Conservation (phyloP, 2,797 vertebrate species). For the Microchirus variegatus region DNA sequence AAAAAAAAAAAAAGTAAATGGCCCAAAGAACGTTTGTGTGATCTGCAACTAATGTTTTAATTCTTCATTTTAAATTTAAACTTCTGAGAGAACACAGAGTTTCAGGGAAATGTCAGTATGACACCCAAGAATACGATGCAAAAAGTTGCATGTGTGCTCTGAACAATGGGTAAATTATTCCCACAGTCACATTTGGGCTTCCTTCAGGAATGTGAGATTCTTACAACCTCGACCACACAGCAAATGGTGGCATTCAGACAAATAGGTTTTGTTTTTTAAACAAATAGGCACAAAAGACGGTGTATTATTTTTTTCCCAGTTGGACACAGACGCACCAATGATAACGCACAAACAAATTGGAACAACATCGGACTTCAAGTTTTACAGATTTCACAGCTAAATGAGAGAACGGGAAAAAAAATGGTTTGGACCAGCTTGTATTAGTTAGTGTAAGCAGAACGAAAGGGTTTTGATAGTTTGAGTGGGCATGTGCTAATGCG, state of each 20-base stretch:
- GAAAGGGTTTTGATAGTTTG: slow-evolving; percentile 34
- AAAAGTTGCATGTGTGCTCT: slow-evolving; percentile 4
- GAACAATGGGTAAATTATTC: slow-evolving; percentile 53
- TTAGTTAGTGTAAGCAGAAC: slow-evolving; percentile 36
- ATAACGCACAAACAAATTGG: slow-evolving; percentile 5
- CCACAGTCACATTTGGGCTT: slow-evolving; percentile 44
- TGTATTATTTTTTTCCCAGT: slow-evolving; percentile 14
- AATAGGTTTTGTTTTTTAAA: slow-evolving; percentile 8
- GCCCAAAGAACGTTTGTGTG: background rate
- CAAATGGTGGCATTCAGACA: slow-evolving; percentile 38
- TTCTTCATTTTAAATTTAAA: background rate
- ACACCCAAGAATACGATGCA: slow-evolving; percentile 15
- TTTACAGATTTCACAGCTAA: slow-evolving; percentile 45
- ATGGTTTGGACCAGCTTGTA: slow-evolving; percentile 39
- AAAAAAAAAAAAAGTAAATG: background rate
- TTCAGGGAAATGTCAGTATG: slow-evolving; percentile 2
- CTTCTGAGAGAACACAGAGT: slow-evolving; percentile 16
- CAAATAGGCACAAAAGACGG: slow-evolving; percentile 63
- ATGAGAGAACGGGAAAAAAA: slow-evolving; percentile 37
- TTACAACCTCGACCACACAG: slow-evolving; percentile 39
- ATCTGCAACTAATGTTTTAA: background rate
- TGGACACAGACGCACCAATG: slow-evolving; percentile 33
- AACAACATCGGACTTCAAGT: slow-evolving; percentile 7
- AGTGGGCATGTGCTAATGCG: slow-evolving; percentile 36
- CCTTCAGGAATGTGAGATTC: slow-evolving; percentile 43